Base-by-base conservation (phyloP, 2,113 vertebrate species). In the Xiphophorus maculatus region DNA sequence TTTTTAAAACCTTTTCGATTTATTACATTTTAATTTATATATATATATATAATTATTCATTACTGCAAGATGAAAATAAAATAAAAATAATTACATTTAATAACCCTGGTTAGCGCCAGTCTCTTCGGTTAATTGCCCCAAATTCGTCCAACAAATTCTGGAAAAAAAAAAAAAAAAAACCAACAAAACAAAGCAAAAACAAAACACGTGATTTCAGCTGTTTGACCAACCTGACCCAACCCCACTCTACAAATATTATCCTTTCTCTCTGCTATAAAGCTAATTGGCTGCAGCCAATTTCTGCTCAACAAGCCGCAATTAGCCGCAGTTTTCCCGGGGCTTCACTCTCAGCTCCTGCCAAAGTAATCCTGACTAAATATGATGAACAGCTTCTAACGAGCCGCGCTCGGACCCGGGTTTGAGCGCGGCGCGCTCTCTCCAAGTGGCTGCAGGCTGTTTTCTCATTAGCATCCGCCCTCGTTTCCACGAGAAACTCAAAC, bases 241-340 rank as follows among this genome's bases (percentile, higher is more conserved):
- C 48, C 61, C 35, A 10, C 66, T 66, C 54, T 67, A 75, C 71
- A 90, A 90, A 92, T 89, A 82, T 88, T 87, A 69, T 83, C 33
- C 29, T 81, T 88, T 76, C 81, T 77, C 63, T 82, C 65, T 3
- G 32, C 84, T 73, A 82, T 71, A 64, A 77, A 87, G 60, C 22
- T 79, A 84, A 89, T 86, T 82, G 74, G 63, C 81, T 80, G 74
- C 79, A 30, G 74, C 35, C 33, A 86, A 82, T 89, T 89, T 80
- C 51, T 64, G 70, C 44, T 58, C 58, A 88, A 89, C 79, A 86
- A 88, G 87, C 65, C 65, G 79, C 78, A 90, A 92, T 91, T 91
- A 89, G 42, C 63, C 37, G 67, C 37, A 5, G 69, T 60, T 69
- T 86, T 90, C 76, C 84, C 63, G 44, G 30, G 58, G 70, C 83